Evolutionary conservation across 1,140 invertebrate genomes (phyloP), one percentile per base, ranked within the genome.

Genomic region (Leptopilina clavipes): DNA sequence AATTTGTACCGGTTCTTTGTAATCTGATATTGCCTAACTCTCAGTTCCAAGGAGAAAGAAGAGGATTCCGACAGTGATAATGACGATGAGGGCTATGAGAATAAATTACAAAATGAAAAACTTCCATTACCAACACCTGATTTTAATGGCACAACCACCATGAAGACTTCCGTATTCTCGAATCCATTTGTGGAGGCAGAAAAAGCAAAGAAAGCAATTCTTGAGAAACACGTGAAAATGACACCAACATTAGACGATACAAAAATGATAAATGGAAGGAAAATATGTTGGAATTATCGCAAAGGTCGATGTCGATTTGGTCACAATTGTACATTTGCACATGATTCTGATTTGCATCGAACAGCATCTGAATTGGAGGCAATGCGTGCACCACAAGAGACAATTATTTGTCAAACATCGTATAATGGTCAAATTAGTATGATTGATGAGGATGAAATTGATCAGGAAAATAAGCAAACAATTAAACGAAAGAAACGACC

Each of bases 171-270:
- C 1, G 96, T 98, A 3, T 98, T 98, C 89, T 93, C 93, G 25
- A 98, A 98, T 92, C 96, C 96, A 12, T 98, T 96, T 88, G 92
- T 94, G n/a, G 94, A 95, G 86, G 96, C 95, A n/a, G 97, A 98
- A 86, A 93, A 94, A 84, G 95, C 95, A 6, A 96, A 98, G 86
- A 94, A 94, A 74, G 95, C 95, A 2, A 94, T 97, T 71, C 89
- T 98, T 11, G 96, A 98, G 85, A 97, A 97, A 84, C 97, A 98
- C 89, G 97, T 98, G 0, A 97, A 98, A 92, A 97, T 98, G 96
- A 94, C 92, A 89, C 93, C 90, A 90, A 94, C 90, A 0, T 72
- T 91, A 91, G 92, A 94, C 72, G 93, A 94, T 84, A 92, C 93
- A 0, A 93, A 94, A 84, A 93, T 94, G 88, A 96, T 97, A 72